Evolutionary conservation across 2,113 vertebrate species (phyloP).

Genomic region (Pygoscelis antarcticus): DNA sequence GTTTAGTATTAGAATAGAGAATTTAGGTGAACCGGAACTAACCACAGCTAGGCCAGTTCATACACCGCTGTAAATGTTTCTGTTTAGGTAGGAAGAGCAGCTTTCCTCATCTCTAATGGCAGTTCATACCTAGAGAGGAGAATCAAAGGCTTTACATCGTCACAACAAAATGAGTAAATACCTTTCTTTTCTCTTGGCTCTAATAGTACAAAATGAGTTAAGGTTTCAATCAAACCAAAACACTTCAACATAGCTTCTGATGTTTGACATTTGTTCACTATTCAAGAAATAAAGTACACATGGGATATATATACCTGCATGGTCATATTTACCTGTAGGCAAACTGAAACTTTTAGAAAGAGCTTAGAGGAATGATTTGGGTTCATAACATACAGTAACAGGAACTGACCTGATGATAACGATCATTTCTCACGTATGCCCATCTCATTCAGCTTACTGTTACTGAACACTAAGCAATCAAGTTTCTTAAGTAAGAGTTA

Average conservation of each 20-base stretch:
- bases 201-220: not conserved
- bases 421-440: not conserved
- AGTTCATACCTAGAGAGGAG: not conserved
- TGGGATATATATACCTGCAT: fast-evolving
- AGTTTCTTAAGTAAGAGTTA: not conserved
- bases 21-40: not conserved
- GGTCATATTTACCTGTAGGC: not conserved
- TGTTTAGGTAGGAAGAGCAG: not conserved
- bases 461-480: not conserved
- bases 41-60: not conserved
- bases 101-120: not conserved
- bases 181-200: not conserved
- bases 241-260: not conserved
- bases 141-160: not conserved
- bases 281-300: not conserved
- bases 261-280: not conserved
- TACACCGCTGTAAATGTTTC: not conserved
- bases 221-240: not conserved
- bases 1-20: not conserved
- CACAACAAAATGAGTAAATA: not conserved
- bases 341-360: not conserved
- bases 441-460: not conserved
- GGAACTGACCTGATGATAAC: not conserved
- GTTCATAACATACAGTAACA: not conserved
- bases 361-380: not conserved